These are phyloP conservation scores for Lydus trimaculatus DNA, from an alignment of 2,888 invertebrate species.

Conservation along the genomic window DNA sequence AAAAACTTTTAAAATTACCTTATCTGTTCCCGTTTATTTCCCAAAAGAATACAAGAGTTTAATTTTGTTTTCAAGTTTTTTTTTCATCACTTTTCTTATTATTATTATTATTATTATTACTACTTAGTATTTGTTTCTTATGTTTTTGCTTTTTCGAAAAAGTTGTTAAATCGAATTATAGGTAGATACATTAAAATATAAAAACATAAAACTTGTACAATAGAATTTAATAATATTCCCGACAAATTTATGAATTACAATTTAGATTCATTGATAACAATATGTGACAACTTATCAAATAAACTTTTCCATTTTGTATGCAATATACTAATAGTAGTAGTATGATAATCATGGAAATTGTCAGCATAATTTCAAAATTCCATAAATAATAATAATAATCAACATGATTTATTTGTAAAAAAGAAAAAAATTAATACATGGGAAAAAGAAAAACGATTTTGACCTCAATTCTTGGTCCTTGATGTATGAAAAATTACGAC, in stretches of 20 bases:
- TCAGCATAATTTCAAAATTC: too few species aligned
- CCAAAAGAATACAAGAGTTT: background rate
- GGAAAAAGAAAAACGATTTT: background rate
- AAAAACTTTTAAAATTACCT: constrained; percentile 3
- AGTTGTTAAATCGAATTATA: too few species aligned
- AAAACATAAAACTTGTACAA: background rate
- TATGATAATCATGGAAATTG: background rate
- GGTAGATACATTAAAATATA: too few species aligned
- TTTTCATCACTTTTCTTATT: background rate
- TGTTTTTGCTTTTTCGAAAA: too few species aligned
- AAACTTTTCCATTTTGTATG: too few species aligned
- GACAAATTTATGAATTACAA: too few species aligned
- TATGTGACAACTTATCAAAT: background rate
- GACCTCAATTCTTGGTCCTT: background rate
- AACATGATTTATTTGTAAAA: too few species aligned
- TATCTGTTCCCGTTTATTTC: constrained; percentile 3
- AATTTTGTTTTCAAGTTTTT: background rate
- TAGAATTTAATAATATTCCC: too few species aligned
- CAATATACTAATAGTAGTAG: background rate
- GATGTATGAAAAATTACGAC: background rate
- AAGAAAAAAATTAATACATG: too few species aligned
- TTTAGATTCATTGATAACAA: background rate
- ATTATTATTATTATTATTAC: too few species aligned
- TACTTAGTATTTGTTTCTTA: too few species aligned
- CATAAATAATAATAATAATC: background rate